Evolutionary conservation across 2,797 vertebrate species (phyloP).

Genomic region (Capromys pilorides): DNA sequence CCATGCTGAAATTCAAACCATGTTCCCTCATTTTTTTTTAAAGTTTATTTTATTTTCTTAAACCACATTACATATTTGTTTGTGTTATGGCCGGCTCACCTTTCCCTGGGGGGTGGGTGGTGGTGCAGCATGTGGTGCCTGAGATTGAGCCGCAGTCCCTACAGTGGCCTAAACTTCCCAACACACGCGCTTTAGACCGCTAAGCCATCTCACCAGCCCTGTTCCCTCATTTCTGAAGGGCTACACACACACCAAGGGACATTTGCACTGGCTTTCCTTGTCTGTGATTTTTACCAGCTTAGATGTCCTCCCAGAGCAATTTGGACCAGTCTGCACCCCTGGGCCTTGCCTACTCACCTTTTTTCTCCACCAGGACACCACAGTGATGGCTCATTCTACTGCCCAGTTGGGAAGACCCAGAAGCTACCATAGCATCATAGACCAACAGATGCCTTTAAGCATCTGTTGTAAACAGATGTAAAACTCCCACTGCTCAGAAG

Average conservation of each 20-base stretch:
- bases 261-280: neutral
- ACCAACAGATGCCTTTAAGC: neutral
- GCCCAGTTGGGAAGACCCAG: neutral
- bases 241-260: neutral
- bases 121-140: too few relatives aligned
- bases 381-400: neutral
- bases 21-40: neutral
- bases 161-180: too few relatives aligned
- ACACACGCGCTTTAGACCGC: too few relatives aligned
- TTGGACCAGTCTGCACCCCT: neutral
- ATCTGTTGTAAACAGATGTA: too few relatives aligned
- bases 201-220: too few relatives aligned
- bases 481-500: neutral
- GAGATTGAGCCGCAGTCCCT: too few relatives aligned
- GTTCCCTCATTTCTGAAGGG: neutral
- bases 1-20: neutral
- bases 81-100: too few relatives aligned
- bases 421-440: neutral
- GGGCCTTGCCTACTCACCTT: neutral
- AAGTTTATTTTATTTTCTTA: too few relatives aligned
- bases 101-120: too few relatives aligned
- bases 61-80: too few relatives aligned
- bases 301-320: neutral
- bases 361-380: neutral
- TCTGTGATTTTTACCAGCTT: neutral